Conservation (phyloP, 1,140 invertebrate species). For the Atopsyche davidsoni region DNA sequence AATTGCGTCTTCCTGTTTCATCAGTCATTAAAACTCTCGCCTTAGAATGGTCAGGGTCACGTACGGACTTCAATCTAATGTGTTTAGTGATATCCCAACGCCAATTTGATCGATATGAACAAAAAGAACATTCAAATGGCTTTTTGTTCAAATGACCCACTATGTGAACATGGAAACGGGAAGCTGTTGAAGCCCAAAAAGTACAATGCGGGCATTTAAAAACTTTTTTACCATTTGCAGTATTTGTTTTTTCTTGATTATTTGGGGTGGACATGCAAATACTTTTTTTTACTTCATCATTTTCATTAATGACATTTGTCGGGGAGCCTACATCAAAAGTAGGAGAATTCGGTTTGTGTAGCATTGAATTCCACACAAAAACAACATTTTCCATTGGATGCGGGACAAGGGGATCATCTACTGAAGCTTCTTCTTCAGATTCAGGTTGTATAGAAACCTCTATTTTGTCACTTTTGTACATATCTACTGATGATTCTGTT, state of each 20-base stretch:
- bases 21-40: constrained; percentile 84
- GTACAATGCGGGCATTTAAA: constrained; percentile 87
- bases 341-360: constrained; percentile 33
- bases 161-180: constrained; percentile 87
- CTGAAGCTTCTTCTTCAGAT: constrained; percentile 32
- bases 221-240: constrained; percentile 52
- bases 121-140: constrained; percentile 91
- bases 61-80: constrained; percentile 79
- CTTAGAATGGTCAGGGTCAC: constrained; percentile 70
- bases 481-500: constrained; percentile 27
- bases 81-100: constrained; percentile 95
- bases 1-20: constrained; percentile 83
- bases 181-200: constrained; percentile 87
- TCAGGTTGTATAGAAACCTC: constrained; percentile 21
- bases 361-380: constrained; percentile 65
- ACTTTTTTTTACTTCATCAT: constrained; percentile 5
- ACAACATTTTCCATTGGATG: constrained; percentile 71
- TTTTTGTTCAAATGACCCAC: constrained; percentile 88
- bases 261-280: constrained; percentile 20
- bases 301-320: constrained; percentile 10
- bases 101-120: constrained; percentile 90
- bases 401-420: constrained; percentile 40
- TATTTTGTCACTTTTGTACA: constrained; percentile 27
- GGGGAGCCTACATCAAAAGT: constrained; percentile 13
- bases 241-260: constrained; percentile 1